Conservation (phyloP, 2,888 invertebrate species). For the Augochlorella aurata region DNA sequence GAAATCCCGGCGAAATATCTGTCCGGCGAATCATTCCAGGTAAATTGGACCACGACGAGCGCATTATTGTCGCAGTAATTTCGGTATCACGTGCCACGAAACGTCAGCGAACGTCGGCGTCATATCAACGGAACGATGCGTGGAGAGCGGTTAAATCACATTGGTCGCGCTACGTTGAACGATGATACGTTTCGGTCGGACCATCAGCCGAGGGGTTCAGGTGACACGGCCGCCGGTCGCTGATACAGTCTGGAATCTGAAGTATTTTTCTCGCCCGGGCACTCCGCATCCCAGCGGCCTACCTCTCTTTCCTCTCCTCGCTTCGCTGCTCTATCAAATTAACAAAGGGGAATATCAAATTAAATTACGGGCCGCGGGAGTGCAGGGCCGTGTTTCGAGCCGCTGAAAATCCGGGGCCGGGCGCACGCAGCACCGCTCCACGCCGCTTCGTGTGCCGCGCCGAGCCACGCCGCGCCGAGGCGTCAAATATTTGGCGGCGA, state of each 20-base stretch:
- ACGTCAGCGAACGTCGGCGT: constrained; percentile 65
- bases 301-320: constrained; percentile 24
- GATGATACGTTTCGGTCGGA: constrained; percentile 64
- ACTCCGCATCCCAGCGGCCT: constrained; percentile 31
- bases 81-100: constrained; percentile 56
- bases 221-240: constrained; percentile 56
- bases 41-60: constrained; percentile 45
- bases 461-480: constrained; percentile 33
- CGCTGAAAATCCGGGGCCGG: constrained; percentile 38
- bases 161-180: constrained; percentile 57
- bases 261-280: constrained; percentile 71
- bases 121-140: constrained; percentile 60
- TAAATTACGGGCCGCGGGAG: constrained; percentile 68
- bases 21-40: constrained; percentile 44
- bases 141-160: constrained; percentile 64
- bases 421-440: too few species aligned
- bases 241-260: constrained; percentile 71
- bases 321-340: constrained; percentile 66
- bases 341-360: constrained; percentile 77
- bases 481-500: constrained; percentile 67
- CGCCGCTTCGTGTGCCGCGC: constrained; percentile 33
- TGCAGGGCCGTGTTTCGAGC: constrained; percentile 49
- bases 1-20: constrained; percentile 46
- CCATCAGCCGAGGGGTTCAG: constrained; percentile 52
- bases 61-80: constrained; percentile 59